Evolutionary conservation across 1,140 invertebrate genomes (phyloP).

Genomic region (Cherax quadricarinatus): DNA sequence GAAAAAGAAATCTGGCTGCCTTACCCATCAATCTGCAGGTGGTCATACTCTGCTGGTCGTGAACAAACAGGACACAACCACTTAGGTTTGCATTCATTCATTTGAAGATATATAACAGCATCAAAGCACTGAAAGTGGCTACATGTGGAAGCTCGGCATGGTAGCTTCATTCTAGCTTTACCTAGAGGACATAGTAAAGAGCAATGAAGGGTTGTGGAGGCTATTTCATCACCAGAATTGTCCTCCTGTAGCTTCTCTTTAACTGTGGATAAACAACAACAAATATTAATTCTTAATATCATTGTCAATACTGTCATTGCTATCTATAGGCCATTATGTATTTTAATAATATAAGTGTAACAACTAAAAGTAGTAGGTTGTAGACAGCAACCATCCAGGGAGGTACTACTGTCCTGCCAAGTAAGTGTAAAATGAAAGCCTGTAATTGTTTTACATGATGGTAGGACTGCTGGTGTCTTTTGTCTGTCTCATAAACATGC

Average conservation of each 20-base stretch:
- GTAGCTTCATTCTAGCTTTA: slow-evolving; percentile 79
- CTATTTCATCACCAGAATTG: slow-evolving; percentile 19
- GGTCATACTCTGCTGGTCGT: slow-evolving; percentile 78
- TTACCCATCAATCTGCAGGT: slow-evolving; percentile 79
- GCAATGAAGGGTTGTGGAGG: slow-evolving; percentile 41
- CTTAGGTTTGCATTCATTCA: slow-evolving; percentile 82
- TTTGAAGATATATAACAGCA: slow-evolving; percentile 80
- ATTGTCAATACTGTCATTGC: too few species aligned
- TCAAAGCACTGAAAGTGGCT: slow-evolving; percentile 82
- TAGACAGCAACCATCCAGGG: too few species aligned
- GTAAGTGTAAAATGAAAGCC: too few species aligned
- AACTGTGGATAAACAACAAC: slow-evolving; percentile 5
- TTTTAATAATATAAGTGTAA: too few species aligned
- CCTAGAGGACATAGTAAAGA: slow-evolving; percentile 76
- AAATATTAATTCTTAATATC: too few species aligned
- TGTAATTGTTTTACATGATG: too few species aligned
- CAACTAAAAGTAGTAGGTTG: too few species aligned
- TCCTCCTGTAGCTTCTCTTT: slow-evolving; percentile 42
- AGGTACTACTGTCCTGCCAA: too few species aligned
- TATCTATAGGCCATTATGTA: too few species aligned
- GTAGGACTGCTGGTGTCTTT: too few species aligned
- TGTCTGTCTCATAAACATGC: too few species aligned
- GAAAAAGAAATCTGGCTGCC: too few species aligned
- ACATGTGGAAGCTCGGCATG: slow-evolving; percentile 79
- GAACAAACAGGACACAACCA: slow-evolving; percentile 83